phyloP scores from a whole-genome alignment of 2,113 vertebrate genomes.

The Prunella fulvescens region DNA sequence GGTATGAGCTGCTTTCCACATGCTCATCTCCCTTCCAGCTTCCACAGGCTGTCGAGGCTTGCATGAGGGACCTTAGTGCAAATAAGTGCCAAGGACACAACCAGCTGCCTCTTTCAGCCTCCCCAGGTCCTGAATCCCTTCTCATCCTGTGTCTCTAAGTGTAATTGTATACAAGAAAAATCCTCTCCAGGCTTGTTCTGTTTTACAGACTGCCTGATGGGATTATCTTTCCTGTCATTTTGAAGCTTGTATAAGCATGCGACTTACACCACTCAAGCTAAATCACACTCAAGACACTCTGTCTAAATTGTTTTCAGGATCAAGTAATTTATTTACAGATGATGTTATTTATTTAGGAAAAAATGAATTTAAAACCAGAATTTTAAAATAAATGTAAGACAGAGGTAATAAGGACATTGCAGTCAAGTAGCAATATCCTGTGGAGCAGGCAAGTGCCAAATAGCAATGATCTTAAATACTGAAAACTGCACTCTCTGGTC shows the following conservation, averaged over 20 bases:
- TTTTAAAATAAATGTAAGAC: neutral
- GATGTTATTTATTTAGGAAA: neutral
- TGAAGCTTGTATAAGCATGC: neutral
- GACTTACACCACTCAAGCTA: slow-evolving; percentile 25
- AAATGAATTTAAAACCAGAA: neutral
- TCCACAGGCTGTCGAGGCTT: neutral
- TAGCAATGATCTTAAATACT: slow-evolving; percentile 31
- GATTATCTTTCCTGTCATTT: slow-evolving; percentile 57
- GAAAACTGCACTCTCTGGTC: neutral
- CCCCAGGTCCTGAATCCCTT: neutral
- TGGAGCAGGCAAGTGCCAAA: neutral
- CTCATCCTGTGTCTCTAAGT: neutral
- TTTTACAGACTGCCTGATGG: slow-evolving; percentile 30
- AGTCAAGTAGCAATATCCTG: slow-evolving; percentile 25
- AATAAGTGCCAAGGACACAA: neutral
- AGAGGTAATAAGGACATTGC: neutral
- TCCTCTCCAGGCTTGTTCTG: neutral
- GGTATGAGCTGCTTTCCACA: too few species aligned
- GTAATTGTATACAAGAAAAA: slow-evolving; percentile 31
- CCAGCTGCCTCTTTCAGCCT: neutral
- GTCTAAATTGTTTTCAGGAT: slow-evolving; percentile 23
- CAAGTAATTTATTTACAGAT: neutral
- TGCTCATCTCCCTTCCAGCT: neutral
- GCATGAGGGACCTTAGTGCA: neutral
- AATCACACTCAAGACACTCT: slow-evolving; percentile 32